Conservation (phyloP, 53 echinoderm and acorn worm genomes). For the Luidia sarsii region DNA sequence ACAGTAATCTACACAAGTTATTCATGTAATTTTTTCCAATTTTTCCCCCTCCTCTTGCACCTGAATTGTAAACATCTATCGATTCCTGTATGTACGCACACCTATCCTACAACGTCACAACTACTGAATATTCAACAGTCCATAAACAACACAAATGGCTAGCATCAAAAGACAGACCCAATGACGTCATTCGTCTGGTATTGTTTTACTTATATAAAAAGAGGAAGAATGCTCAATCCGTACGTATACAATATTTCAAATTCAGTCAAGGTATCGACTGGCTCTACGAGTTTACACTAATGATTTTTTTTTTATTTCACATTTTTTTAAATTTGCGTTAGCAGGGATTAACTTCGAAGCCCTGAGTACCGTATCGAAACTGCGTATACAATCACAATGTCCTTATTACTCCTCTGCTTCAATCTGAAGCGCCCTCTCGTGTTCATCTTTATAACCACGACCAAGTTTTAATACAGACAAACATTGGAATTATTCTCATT, state of each 20-base stretch:
- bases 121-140: conserved; percentile 52
- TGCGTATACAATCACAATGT: too few relatives aligned
- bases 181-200: not conserved
- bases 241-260: conserved; percentile 10
- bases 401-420: too few relatives aligned
- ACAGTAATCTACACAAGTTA: conserved; percentile 42
- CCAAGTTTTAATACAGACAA: too few relatives aligned
- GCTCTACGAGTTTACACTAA: too few relatives aligned
- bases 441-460: too few relatives aligned
- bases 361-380: too few relatives aligned
- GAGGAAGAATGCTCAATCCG: conserved; percentile 38
- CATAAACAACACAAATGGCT: conserved; percentile 34
- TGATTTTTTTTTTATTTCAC: too few relatives aligned
- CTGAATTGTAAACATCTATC: conserved; percentile 43
- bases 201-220: conserved; percentile 3
- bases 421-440: too few relatives aligned
- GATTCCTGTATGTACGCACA: conserved; percentile 21
- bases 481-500: too few relatives aligned
- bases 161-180: conserved; percentile 8
- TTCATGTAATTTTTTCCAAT: too few relatives aligned
- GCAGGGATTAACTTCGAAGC: not conserved
- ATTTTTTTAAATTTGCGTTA: too few relatives aligned
- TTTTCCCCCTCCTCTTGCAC: too few relatives aligned
- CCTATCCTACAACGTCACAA: conserved; percentile 49
- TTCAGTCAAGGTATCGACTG: not conserved